Evolutionary conservation across 2,797 vertebrate species (phyloP).

Genomic region (Botia kubotai): DNA sequence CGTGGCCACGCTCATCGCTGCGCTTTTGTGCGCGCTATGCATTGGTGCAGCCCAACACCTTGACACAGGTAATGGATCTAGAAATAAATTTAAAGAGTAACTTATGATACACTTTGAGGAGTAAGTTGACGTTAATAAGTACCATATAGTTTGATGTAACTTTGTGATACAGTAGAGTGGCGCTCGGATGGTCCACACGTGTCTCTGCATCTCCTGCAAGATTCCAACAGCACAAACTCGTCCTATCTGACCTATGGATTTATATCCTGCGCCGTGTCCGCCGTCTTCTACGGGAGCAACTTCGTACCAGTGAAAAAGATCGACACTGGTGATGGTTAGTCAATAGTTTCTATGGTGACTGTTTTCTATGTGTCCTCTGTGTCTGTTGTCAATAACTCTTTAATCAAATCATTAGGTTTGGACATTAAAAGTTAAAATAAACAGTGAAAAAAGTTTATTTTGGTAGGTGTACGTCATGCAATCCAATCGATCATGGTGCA

Average conservation of each 20-base stretch:
- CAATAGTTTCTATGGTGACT: not conserved
- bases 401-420: too few relatives aligned
- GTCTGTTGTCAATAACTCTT: not conserved
- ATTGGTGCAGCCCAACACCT: slow-evolving; percentile 6
- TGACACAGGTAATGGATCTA: slow-evolving; percentile 22
- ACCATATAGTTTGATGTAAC: not conserved
- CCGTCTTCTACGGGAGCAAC: slow-evolving; percentile 83
- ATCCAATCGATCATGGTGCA: too few relatives aligned
- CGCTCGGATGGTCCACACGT: not conserved
- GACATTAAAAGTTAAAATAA: too few relatives aligned
- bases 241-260: slow-evolving; percentile 77
- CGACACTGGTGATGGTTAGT: slow-evolving; percentile 84
- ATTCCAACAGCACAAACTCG: slow-evolving; percentile 51
- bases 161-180: slow-evolving; percentile 11
- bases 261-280: slow-evolving; percentile 73
- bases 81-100: too few relatives aligned
- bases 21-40: slow-evolving; percentile 15
- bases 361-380: not conserved
- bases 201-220: slow-evolving; percentile 14
- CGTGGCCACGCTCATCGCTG: not conserved
- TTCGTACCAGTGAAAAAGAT: slow-evolving; percentile 87
- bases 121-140: not conserved
- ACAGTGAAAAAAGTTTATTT: too few relatives aligned
- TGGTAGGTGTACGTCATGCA: too few relatives aligned
- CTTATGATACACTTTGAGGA: not conserved